phyloP scores from a whole-genome alignment of 2,797 vertebrate species.

The Hyperoplus lanceolatus region DNA sequence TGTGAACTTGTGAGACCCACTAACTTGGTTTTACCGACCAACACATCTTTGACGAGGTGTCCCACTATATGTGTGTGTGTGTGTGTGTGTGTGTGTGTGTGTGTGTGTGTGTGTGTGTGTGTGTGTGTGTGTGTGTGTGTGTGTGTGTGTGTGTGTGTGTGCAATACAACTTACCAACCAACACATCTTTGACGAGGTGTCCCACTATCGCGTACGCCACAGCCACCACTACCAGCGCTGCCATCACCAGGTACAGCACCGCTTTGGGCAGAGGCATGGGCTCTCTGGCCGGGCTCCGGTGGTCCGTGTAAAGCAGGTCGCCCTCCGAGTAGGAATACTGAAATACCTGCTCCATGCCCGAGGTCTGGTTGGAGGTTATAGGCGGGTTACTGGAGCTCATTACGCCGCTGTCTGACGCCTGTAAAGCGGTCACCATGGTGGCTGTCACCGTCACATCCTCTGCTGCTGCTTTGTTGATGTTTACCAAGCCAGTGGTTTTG shows the following conservation, averaged over 20 bases:
- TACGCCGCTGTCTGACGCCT: constrained; percentile 80
- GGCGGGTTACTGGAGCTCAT: constrained; percentile 86
- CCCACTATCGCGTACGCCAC: constrained; percentile 92
- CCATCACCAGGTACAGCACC: constrained; percentile 92
- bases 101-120: no score
- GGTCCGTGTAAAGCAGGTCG: constrained; percentile 89
- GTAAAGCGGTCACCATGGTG: constrained; percentile 88
- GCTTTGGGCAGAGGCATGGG: constrained; percentile 91
- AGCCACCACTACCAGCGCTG: constrained; percentile 91
- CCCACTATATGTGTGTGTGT: constrained; percentile 83
- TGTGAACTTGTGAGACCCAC: no score
- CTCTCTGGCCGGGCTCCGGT: constrained; percentile 86
- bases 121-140: no score
- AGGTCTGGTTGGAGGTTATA: constrained; percentile 88
- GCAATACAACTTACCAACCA: constrained; percentile 77
- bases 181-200: constrained; percentile 93
- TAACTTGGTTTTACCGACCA: constrained; percentile 77
- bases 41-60: constrained; percentile 93
- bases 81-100: no score
- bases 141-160: no score
- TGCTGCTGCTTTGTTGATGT: constrained; percentile 71
- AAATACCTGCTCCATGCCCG: constrained; percentile 88
- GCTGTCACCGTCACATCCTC: constrained; percentile 88
- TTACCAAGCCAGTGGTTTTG: constrained; percentile 87
- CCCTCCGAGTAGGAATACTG: constrained; percentile 90